These are phyloP conservation scores for Cactoblastis cactorum DNA, from an alignment of 2,888 invertebrate genomes.

Conservation along the genomic window DNA sequence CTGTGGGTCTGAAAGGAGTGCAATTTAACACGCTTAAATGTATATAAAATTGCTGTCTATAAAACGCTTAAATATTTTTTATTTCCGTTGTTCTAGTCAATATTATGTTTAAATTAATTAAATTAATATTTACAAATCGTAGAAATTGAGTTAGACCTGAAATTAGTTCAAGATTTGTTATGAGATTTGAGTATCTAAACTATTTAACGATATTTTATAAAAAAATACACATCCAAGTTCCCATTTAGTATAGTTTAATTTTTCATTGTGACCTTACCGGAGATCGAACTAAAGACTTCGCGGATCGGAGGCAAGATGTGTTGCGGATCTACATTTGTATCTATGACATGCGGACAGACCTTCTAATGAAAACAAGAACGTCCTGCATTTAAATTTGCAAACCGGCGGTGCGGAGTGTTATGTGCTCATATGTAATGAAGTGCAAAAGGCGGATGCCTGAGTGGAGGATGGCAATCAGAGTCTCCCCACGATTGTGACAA, in stretches of 20 bases:
- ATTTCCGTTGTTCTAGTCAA: too few relatives aligned
- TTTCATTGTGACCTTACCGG: too few relatives aligned
- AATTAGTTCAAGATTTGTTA: background rate
- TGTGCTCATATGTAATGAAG: constrained; percentile 62
- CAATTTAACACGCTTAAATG: background rate
- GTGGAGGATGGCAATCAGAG: constrained; percentile 71
- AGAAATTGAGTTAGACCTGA: too few relatives aligned
- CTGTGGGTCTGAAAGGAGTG: background rate
- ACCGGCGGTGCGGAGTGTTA: constrained; percentile 31
- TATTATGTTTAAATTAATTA: too few relatives aligned
- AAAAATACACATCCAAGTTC: too few relatives aligned
- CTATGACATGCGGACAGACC: background rate
- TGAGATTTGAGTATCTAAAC: too few relatives aligned
- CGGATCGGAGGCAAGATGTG: too few relatives aligned
- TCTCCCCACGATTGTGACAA: constrained; percentile 65
- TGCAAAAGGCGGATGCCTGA: constrained; percentile 72
- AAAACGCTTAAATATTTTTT: background rate
- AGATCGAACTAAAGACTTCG: too few relatives aligned
- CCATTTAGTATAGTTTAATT: too few relatives aligned
- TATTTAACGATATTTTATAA: too few relatives aligned
- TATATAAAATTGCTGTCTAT: background rate
- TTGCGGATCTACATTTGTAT: too few relatives aligned
- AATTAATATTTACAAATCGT: too few relatives aligned
- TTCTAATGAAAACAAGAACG: constrained; percentile 1
- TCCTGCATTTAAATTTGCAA: constrained; percentile 24